Conservation (phyloP, 2,888 invertebrate genomes). For the Prosapia bicincta region DNA sequence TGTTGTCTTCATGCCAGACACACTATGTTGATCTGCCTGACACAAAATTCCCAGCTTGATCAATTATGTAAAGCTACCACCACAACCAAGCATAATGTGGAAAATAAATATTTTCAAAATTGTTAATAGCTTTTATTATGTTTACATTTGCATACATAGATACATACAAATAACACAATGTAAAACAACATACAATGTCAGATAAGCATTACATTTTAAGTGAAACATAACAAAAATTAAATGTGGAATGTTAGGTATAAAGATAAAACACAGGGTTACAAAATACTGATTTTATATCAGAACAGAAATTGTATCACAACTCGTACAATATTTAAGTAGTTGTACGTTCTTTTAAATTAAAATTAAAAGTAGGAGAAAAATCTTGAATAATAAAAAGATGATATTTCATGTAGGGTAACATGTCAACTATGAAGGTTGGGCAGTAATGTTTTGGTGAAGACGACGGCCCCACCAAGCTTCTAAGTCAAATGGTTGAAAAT, state of each 20-base stretch:
- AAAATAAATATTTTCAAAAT: no score
- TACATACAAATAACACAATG: not conserved
- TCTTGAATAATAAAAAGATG: not conserved
- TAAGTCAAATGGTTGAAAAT: conserved; percentile 41
- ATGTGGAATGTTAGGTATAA: conserved; percentile 2
- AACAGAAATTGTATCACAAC: not conserved
- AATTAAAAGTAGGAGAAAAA: not conserved
- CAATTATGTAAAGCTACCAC: no score
- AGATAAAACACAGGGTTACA: not conserved
- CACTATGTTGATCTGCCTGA: no score
- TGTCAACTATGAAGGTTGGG: conserved; percentile 30
- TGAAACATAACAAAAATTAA: not conserved
- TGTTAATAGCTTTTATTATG: not conserved
- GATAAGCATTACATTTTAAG: not conserved
- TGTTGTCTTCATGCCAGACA: no score
- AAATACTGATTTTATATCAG: not conserved
- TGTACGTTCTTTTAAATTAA: not conserved
- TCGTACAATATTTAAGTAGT: not conserved
- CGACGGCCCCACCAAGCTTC: conserved; percentile 40
- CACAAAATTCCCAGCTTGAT: no score
- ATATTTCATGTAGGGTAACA: not conserved
- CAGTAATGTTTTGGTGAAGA: conserved; percentile 38
- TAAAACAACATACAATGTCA: not conserved
- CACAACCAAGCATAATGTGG: no score
- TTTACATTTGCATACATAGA: not conserved